Percentiles rank a stretch among this genome's conserved stretches.
Conservation (phyloP, 2,888 invertebrate genomes). For the Lepidochitona cinerea region DNA sequence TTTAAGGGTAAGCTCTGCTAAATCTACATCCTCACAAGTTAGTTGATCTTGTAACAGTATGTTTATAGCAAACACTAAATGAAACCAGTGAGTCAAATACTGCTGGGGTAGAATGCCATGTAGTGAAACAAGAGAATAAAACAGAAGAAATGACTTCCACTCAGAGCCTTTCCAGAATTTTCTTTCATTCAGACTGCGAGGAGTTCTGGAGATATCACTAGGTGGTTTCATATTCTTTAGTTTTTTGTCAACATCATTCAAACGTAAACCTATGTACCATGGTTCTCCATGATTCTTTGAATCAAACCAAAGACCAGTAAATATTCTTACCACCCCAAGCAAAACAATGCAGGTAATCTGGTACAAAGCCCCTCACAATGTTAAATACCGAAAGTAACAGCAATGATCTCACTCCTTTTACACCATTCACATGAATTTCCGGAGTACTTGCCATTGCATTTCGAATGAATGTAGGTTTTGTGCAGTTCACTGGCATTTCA, state of each 20-base stretch:
- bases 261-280: not conserved
- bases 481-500: not conserved
- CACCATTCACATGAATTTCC: not conserved
- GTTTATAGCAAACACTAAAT: not conserved
- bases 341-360: constrained; percentile 5
- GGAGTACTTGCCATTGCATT: not conserved
- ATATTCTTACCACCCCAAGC: not conserved
- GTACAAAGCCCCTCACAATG: constrained; percentile 10
- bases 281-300: not conserved
- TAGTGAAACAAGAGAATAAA: not conserved
- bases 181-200: not conserved
- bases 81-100: constrained; percentile 4
- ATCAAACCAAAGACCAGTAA: constrained; percentile 10
- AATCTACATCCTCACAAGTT: not conserved
- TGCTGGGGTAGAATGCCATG: not conserved
- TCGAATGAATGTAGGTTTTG: not conserved
- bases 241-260: not conserved
- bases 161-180: constrained; percentile 12
- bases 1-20: not conserved
- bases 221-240: not conserved
- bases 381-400: not conserved
- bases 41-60: constrained; percentile 2
- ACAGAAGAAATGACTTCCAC: constrained; percentile 9
- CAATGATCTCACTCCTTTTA: not conserved
- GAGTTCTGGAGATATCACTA: not conserved